Percentiles rank a stretch among this genome's conserved stretches.
phyloP scores from a whole-genome alignment of 1,140 invertebrate species.

The Heliconius congener region DNA sequence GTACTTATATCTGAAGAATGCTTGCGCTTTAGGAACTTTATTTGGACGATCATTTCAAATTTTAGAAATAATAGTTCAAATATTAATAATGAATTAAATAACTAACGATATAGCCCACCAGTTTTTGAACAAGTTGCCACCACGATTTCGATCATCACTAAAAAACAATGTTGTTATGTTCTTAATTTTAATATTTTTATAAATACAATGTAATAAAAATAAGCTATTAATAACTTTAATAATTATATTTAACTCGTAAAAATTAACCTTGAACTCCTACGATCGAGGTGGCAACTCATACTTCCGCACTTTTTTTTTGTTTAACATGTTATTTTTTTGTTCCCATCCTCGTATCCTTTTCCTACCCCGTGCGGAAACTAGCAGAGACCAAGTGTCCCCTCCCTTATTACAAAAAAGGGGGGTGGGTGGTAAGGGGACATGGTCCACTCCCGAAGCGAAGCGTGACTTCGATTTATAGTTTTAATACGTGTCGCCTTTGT shows the following conservation, averaged over 20 bases:
- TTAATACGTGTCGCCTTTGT: slow-evolving; percentile 59
- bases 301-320: slow-evolving; percentile 61
- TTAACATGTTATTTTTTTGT: slow-evolving; percentile 61
- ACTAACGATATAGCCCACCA: slow-evolving; percentile 30
- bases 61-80: slow-evolving; percentile 33
- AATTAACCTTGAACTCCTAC: slow-evolving; percentile 4
- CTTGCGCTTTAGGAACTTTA: slow-evolving; percentile 35
- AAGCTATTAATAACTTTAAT: slow-evolving; percentile 1
- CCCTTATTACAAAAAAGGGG: slow-evolving; percentile 52
- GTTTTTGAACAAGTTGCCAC: slow-evolving; percentile 29
- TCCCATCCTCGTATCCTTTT: slow-evolving; percentile 49
- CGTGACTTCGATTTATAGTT: slow-evolving; percentile 60
- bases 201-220: not conserved
- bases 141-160: not conserved
- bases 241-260: not conserved
- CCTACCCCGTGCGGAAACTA: slow-evolving; percentile 59
- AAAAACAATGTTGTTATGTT: not conserved
- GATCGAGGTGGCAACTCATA: slow-evolving; percentile 46
- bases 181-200: not conserved
- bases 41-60: slow-evolving; percentile 42
- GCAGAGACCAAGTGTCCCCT: slow-evolving; percentile 53
- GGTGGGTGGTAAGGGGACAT: slow-evolving; percentile 59
- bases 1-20: slow-evolving; percentile 45
- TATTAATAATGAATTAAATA: slow-evolving; percentile 7
- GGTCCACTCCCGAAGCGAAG: slow-evolving; percentile 60